These are phyloP conservation scores for Hymenopus coronatus DNA, from an alignment of 2,888 invertebrate species.

Conservation along the genomic window DNA sequence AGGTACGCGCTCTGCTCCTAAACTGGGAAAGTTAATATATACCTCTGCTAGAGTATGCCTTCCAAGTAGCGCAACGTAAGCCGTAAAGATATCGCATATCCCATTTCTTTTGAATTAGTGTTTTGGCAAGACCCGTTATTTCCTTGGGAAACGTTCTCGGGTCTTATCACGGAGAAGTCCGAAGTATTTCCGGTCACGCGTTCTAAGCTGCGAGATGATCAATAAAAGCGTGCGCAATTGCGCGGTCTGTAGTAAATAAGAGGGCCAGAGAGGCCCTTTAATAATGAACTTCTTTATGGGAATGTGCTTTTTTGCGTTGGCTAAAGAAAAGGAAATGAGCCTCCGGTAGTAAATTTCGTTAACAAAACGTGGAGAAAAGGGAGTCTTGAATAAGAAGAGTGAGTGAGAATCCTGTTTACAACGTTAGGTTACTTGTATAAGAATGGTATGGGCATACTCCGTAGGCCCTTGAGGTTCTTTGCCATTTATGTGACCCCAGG, in stretches of 20 bases:
- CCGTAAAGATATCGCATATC: not conserved
- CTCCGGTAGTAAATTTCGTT: not conserved
- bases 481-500: too few species aligned
- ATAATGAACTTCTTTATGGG: not conserved
- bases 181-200: not conserved
- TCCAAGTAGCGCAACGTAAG: not conserved
- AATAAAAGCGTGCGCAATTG: not conserved
- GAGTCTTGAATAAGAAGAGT: not conserved
- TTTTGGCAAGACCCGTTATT: not conserved
- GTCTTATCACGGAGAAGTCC: not conserved
- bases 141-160: not conserved
- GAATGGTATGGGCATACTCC: too few species aligned
- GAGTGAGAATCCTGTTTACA: not conserved
- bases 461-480: too few species aligned
- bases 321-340: not conserved
- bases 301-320: not conserved
- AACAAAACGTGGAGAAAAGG: not conserved
- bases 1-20: not conserved
- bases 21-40: not conserved
- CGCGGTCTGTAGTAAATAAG: not conserved
- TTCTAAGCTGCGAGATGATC: not conserved
- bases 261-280: not conserved
- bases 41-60: not conserved
- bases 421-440: too few species aligned
- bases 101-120: not conserved